Percentiles rank a stretch among this genome's conserved stretches.
Conservation (phyloP, 2,113 vertebrate species). For the Embiotoca jacksoni region DNA sequence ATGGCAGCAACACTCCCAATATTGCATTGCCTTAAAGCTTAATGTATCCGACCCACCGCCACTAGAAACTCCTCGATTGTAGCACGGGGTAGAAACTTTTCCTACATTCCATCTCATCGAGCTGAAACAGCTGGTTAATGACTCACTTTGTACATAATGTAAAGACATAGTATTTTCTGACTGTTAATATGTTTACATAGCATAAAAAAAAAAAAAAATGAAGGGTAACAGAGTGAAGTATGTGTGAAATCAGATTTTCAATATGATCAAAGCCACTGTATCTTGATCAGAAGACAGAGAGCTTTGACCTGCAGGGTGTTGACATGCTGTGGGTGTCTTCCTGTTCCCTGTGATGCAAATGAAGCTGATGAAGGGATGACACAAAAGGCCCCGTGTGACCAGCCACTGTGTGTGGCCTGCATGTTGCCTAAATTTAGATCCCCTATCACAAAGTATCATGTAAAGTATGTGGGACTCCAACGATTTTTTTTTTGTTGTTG, state of each 20-base stretch:
- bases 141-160: constrained; percentile 67
- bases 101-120: constrained; percentile 52
- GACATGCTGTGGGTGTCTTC: constrained; percentile 31
- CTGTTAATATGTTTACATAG: constrained; percentile 62
- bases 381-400: constrained; percentile 42
- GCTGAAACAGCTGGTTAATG: constrained; percentile 36
- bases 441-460: background rate
- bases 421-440: background rate
- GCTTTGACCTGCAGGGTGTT: constrained; percentile 10
- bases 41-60: constrained; percentile 57
- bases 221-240: constrained; percentile 14
- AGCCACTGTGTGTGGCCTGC: constrained; percentile 9
- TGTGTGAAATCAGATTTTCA: constrained; percentile 4
- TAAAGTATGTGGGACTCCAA: background rate
- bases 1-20: constrained; percentile 46
- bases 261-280: background rate
- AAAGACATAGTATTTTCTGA: constrained; percentile 74
- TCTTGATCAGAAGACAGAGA: constrained; percentile 4
- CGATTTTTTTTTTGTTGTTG: no score
- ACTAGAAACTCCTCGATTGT: constrained; percentile 43
- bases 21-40: constrained; percentile 71
- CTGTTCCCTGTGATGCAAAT: constrained; percentile 70
- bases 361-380: constrained; percentile 18
- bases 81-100: constrained; percentile 40
- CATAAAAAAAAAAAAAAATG: constrained; percentile 24